Evolutionary conservation across 2,888 invertebrate species (phyloP).

Genomic region (Sepioteuthis lessoniana): DNA sequence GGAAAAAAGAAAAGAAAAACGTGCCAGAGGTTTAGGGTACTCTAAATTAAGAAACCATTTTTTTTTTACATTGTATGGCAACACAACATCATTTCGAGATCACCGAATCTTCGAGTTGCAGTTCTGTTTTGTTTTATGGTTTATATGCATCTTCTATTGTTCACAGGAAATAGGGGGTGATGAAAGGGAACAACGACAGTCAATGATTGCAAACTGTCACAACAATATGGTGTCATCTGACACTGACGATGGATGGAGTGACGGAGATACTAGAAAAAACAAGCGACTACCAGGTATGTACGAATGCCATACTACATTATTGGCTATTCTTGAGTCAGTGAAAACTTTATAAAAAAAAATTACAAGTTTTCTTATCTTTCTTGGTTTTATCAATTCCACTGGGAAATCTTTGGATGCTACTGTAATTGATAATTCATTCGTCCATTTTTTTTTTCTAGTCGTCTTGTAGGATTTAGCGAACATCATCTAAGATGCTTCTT

Average conservation of each 20-base stretch:
- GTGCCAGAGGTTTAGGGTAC: not conserved
- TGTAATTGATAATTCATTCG: not conserved
- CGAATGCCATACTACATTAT: not conserved
- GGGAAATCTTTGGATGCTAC: not conserved
- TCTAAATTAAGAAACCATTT: not conserved
- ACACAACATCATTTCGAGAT: not conserved
- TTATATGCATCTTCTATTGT: constrained; percentile 33
- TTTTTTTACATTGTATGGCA: not conserved
- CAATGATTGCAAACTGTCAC: not conserved
- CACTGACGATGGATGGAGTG: not conserved
- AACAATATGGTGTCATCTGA: not conserved
- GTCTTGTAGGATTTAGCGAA: not conserved
- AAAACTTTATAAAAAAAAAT: not conserved
- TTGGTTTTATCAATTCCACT: not conserved
- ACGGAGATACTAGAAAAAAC: not conserved
- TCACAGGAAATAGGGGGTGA: constrained; percentile 17
- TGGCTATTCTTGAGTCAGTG: not conserved
- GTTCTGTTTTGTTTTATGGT: not conserved
- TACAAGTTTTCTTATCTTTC: not conserved
- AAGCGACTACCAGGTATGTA: not conserved
- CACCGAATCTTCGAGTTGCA: not conserved
- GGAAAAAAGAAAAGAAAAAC: not conserved
- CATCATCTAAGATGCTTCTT: not conserved
- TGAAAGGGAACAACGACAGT: not conserved
- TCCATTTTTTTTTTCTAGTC: not conserved